Base-by-base conservation (phyloP, 2,888 invertebrate species). In the Philaethria dido region DNA sequence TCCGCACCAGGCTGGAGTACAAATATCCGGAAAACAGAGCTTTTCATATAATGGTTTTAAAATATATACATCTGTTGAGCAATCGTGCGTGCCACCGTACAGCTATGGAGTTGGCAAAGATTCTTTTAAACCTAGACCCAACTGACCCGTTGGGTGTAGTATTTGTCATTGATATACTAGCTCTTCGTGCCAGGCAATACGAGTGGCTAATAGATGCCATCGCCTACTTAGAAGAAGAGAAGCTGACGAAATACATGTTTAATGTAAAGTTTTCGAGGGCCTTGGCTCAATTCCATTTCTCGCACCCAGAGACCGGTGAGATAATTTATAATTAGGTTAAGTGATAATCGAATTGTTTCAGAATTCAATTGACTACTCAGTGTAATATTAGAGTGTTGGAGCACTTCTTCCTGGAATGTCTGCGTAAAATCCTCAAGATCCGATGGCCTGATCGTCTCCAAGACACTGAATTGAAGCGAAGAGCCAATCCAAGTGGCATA, bases 1-100 rank as follows among this genome's bases (percentile, higher is more conserved):
- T 74, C 2, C 74, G 76, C 5, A 73, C 78, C 0, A 84, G 87
- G 0, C 74, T 91, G 2, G 80, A 80, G 14, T 91, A 89, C 69
- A 75, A 72, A 11, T 79, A 75, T 54, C 47, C 80, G 13, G 89
- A 89, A 64, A 91, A 91, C 59, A 81, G 90, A 0, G 72, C 84
- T 0, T 89, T 88, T 74, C 84, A 83, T 81, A 94, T 98, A 22
- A 94, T 96, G 0, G 81, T 98, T 36, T 95, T 98, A 81, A 96
- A 96, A 76, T 97, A 97, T 78, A 83, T 97, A 64, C 92, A 94
- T 62, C 94, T 96, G 76, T 93, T 97, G 13, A 95, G 96, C 0
- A 96, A 96, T 72, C 93, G 95, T 74, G 97, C 97, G 0, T 97
- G 97, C 80, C 96, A 97, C 78, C 93, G 97, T 69, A 98, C 98